Evolutionary conservation across 2,113 vertebrate genomes (phyloP), one percentile per base, ranked within the genome.

Genomic region (Calypte anna): DNA sequence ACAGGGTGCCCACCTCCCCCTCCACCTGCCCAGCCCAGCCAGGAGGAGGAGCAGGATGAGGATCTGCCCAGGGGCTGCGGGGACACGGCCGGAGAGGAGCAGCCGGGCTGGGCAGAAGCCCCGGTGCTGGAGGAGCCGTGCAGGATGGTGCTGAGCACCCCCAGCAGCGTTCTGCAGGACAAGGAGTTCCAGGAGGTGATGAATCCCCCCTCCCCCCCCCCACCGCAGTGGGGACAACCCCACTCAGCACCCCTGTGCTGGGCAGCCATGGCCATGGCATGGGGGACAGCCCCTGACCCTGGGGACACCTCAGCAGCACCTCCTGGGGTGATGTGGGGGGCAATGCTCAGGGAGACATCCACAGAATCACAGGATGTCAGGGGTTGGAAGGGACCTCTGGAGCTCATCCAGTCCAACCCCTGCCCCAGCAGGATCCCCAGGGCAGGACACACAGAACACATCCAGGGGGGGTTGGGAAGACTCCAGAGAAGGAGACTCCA

Each of bases 181-280:
- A 3, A 6, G 38, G 80, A 91, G 14, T 40, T 88, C 31, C 28
- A 55, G 9, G 19, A 96, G 95, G 91, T 95, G 44, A 95, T 86
- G n/a, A 6, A 25, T 14, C 6, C 6, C 48, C 20, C 0, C 1
- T 24, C 72, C 6, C 6, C 48, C 20, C 0, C 1, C 28, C 72
- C 9, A 27, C 51, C 33, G 33, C 33, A 33, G 9, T 1, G n/a
- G 8, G 19, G 46, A 20, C 46, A 61, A 11, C 17, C 21, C 53
- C 14, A 6, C 28, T 23, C n/a, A 7, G 7, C 12, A 8, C 23
- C 14, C 31, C 27, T 1, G 0, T 0, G 1, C 17, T 2, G 0
- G 3, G 1, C 22, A 38, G 44, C 64, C 31, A 2, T 4, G 43
- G 57, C 54, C 82, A 0, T 44, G 30, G 28, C 21, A 28, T 4